These are phyloP conservation scores for Caenorhabditis wallacei DNA, from an alignment of 2,888 invertebrate species.

Conservation along the genomic window DNA sequence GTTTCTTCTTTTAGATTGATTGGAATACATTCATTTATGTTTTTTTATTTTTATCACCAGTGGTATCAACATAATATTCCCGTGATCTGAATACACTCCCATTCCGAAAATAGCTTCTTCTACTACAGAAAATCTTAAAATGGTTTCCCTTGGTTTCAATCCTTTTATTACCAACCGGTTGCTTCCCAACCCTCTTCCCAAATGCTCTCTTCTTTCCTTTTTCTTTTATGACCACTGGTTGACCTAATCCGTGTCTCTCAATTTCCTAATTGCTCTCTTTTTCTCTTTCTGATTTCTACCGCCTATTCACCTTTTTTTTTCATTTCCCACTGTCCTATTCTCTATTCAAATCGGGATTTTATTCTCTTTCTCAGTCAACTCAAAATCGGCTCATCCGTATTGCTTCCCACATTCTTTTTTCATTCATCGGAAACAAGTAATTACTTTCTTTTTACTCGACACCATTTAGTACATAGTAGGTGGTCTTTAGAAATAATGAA, in stretches of 20 bases:
- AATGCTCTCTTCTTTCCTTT: not conserved
- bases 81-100: too few species aligned
- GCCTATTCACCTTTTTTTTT: conserved; percentile 22
- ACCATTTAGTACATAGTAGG: conserved; percentile 31
- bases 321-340: conserved; percentile 27
- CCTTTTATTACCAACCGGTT: conserved; percentile 8
- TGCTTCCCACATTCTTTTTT: conserved; percentile 35
- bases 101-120: too few species aligned
- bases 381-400: conserved; percentile 46
- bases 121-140: not conserved
- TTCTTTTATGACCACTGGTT: conserved; percentile 15
- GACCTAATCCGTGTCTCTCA: conserved; percentile 19
- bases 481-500: conserved; percentile 26
- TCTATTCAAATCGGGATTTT: conserved; percentile 45
- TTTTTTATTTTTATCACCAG: too few species aligned
- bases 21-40: not conserved
- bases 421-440: conserved; percentile 41
- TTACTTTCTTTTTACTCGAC: conserved; percentile 21
- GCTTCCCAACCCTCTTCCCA: not conserved
- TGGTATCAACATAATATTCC: too few species aligned
- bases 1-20: not conserved
- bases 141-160: not conserved
- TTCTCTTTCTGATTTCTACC: conserved; percentile 49
- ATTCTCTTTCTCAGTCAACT: conserved; percentile 10
- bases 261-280: conserved; percentile 48